Conservation (phyloP, 2,113 vertebrate species). For the Spilogale gracilis region DNA sequence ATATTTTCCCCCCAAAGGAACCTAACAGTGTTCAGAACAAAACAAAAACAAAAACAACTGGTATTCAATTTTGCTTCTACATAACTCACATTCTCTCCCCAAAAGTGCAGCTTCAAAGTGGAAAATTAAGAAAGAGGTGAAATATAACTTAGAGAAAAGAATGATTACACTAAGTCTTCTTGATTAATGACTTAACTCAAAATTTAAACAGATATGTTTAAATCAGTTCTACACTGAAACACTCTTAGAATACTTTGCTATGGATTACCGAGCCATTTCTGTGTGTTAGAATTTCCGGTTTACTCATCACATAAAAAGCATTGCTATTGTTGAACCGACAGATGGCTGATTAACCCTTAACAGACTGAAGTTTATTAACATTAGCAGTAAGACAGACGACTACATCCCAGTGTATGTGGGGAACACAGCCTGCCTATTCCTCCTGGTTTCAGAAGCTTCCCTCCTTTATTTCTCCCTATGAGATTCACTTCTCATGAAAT, state of each 20-base stretch:
- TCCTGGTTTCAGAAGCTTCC: background rate
- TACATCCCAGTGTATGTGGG: background rate
- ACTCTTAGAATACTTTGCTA: background rate
- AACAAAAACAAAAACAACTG: background rate
- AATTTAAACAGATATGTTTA: background rate
- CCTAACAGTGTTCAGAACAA: background rate
- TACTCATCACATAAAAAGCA: slow-evolving; percentile 5
- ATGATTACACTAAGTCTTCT: background rate
- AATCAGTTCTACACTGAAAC: background rate
- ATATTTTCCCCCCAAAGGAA: background rate
- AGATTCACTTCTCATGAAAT: background rate
- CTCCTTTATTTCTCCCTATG: background rate
- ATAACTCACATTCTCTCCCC: background rate
- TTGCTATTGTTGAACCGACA: background rate
- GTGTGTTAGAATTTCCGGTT: slow-evolving; percentile 24
- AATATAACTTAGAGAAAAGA: background rate
- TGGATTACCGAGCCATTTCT: background rate
- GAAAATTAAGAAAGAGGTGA: background rate
- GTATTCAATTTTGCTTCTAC: background rate
- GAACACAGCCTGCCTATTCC: background rate
- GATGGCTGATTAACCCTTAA: background rate
- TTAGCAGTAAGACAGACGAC: background rate
- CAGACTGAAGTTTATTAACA: background rate
- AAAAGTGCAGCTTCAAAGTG: background rate
- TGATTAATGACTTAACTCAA: slow-evolving; percentile 19